phyloP scores from a whole-genome alignment of 2,888 invertebrate genomes.

The Arrhopalites spinosus region DNA sequence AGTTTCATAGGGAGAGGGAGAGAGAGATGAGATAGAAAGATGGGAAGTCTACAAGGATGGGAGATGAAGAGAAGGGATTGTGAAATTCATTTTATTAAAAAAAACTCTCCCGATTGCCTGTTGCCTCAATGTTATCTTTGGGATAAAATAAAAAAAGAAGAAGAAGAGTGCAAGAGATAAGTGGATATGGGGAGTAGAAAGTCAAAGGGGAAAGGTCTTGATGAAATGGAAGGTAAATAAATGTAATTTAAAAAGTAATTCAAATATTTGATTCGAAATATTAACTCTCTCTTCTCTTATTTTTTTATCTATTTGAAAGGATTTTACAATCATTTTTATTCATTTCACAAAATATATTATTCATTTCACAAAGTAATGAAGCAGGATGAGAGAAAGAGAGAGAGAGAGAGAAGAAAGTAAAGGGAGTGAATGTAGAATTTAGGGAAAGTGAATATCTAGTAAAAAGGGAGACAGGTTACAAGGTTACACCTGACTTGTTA shows the following conservation, averaged over 20 bases:
- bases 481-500: too few species aligned
- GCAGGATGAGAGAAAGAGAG: not conserved
- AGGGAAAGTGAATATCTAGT: conserved; percentile 2
- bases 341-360: not conserved
- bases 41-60: too few species aligned
- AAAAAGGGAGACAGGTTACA: too few species aligned
- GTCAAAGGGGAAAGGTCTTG: not conserved
- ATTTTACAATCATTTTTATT: not conserved
- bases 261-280: conserved; percentile 5
- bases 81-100: too few species aligned
- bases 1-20: too few species aligned
- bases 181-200: not conserved
- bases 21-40: too few species aligned
- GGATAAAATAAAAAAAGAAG: not conserved
- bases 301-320: not conserved
- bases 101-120: too few species aligned
- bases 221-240: not conserved
- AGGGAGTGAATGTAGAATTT: not conserved
- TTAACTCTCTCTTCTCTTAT: not conserved
- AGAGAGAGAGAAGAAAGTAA: not conserved
- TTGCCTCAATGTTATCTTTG: too few species aligned
- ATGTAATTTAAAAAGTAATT: conserved; percentile 2
- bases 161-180: not conserved
- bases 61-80: too few species aligned
- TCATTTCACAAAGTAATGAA: not conserved